These are phyloP conservation scores for Phalacrocorax carbo DNA, from an alignment of 2,113 vertebrate species.

Conservation along the genomic window DNA sequence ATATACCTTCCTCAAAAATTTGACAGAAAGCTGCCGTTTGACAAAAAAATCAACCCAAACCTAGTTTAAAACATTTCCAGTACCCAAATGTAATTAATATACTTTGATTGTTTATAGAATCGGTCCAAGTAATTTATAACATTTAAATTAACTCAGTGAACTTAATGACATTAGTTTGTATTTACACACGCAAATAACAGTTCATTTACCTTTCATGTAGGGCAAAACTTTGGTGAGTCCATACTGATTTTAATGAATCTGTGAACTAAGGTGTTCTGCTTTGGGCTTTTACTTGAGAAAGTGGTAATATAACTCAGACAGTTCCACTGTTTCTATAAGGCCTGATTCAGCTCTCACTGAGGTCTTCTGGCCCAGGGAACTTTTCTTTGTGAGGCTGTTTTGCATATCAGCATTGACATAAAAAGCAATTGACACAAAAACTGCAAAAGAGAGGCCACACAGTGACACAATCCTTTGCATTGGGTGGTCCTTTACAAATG, in stretches of 20 bases:
- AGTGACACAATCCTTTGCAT: not conserved
- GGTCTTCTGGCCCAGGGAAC: not conserved
- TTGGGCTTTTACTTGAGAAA: not conserved
- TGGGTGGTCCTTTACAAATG: not conserved
- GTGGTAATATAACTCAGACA: not conserved
- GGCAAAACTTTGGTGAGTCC: not conserved
- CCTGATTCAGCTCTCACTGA: not conserved
- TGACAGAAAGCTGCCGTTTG: not conserved
- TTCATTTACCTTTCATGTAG: not conserved
- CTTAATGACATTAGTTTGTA: not conserved
- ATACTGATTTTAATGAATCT: not conserved
- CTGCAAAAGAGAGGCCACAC: not conserved
- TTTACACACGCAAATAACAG: not conserved
- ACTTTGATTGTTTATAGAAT: not conserved
- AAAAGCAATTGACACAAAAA: not conserved
- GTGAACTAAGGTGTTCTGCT: not conserved
- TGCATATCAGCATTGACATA: not conserved
- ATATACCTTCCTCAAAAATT: not conserved
- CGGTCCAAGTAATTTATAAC: not conserved
- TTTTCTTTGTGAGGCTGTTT: not conserved
- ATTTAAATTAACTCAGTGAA: not conserved
- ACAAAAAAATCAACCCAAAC: not conserved
- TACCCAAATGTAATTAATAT: not conserved
- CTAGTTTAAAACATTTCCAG: not conserved
- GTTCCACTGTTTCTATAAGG: not conserved